phyloP scores from a whole-genome alignment of 2,113 vertebrate genomes.

The Seriola quinqueradiata region DNA sequence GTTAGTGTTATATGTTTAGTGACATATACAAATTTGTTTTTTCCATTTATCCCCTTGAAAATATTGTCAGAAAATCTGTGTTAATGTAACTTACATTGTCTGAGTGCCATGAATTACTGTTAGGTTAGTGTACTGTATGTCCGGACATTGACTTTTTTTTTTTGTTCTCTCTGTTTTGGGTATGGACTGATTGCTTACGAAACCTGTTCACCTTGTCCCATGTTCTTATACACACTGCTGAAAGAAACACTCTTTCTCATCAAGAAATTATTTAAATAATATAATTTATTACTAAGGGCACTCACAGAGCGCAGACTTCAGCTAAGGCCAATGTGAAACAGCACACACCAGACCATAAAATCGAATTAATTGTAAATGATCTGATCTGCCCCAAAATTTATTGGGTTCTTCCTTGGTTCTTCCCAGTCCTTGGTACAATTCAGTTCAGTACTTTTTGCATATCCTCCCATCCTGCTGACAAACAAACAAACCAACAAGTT shows the following conservation, averaged over 20 bases:
- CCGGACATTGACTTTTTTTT: neutral
- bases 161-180: neutral
- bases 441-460: too few relatives aligned
- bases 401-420: too few relatives aligned
- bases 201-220: neutral
- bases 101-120: slow-evolving; percentile 12
- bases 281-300: too few relatives aligned
- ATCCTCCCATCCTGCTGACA: too few relatives aligned
- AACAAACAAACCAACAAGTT: too few relatives aligned
- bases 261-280: neutral
- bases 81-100: neutral
- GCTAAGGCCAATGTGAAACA: too few relatives aligned
- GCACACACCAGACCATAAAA: too few relatives aligned
- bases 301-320: too few relatives aligned
- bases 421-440: too few relatives aligned
- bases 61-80: neutral
- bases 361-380: too few relatives aligned
- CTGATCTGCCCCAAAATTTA: too few relatives aligned
- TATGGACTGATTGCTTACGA: slow-evolving; percentile 7
- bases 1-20: too few relatives aligned
- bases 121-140: neutral
- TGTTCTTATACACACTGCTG: neutral
- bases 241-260: neutral
- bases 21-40: neutral
- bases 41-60: neutral